Conservation (phyloP, 2,888 invertebrate genomes). For the Diaperis boleti region DNA sequence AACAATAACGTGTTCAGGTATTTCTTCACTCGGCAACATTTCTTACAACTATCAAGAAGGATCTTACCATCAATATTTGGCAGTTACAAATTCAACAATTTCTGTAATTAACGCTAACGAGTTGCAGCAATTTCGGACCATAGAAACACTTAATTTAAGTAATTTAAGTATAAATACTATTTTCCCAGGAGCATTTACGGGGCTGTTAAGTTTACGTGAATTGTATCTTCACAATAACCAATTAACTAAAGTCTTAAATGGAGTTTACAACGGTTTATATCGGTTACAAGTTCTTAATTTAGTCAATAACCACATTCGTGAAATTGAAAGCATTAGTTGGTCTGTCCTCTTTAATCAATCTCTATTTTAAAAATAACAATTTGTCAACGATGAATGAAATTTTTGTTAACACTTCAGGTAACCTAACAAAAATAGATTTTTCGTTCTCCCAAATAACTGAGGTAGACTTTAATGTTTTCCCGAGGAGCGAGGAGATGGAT, state of each 20-base stretch:
- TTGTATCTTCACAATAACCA: slow-evolving; percentile 8
- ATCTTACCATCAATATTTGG: too few species aligned
- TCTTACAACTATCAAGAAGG: too few species aligned
- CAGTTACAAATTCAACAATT: too few species aligned
- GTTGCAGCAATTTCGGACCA: too few species aligned
- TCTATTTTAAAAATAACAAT: background rate
- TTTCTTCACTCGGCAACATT: too few species aligned
- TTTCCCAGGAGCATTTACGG: slow-evolving; percentile 7
- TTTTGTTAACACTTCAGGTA: background rate
- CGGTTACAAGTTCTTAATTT: background rate
- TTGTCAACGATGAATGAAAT: background rate
- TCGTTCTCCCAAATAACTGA: background rate
- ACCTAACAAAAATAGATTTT: background rate
- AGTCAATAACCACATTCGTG: slow-evolving; percentile 3
- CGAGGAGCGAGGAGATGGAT: background rate
- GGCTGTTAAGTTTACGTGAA: background rate
- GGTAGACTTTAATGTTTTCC: slow-evolving; percentile 9
- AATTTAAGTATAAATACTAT: too few species aligned
- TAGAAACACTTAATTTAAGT: too few species aligned
- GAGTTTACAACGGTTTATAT: background rate
- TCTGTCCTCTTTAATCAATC: background rate
- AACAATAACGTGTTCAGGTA: too few species aligned
- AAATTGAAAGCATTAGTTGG: slow-evolving; percentile 6
- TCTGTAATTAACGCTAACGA: too few species aligned
- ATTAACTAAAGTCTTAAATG: background rate